Base-by-base conservation (phyloP, 2,797 vertebrate species). In the Cyprinella venusta region DNA sequence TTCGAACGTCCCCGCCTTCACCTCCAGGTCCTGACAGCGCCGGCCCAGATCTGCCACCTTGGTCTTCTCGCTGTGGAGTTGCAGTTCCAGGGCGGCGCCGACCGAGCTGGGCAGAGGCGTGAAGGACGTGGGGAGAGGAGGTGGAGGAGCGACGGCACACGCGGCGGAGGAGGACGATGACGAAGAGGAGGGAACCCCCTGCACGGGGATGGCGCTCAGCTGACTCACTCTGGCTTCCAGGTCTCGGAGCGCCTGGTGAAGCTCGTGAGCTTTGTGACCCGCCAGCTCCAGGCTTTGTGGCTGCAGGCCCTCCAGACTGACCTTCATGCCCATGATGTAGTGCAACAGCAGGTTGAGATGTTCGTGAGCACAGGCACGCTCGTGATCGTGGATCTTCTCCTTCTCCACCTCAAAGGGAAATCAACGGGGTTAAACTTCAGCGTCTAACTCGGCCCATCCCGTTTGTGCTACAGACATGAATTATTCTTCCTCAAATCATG, bases 301-400 rank as follows among this genome's bases (percentile, higher is more conserved):
- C 91, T 96, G 94, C 87, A 96, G 89, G 88, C 94, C 94, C 91
- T 95, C 95, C 82, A 95, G 92, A 88, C 94, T 95, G 88, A 96
- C 93, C 90, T 96, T 95, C 91, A 96, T 95, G 81, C 95, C 94
- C 95, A 96, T 95, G 89, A 96, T 95, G 89, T 94, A 96, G 45
- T 94, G 95, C 90, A 98, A 93, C 0, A 99, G 93, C 90, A 98
- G 91, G 90, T 95, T 96, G 81, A 99, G 94, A 90, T 99, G 98
- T 40, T 98, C 97, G 0, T 93, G 94, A 1, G 97, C 93, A 85
- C 91, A 94, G 79, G 93, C 95, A 0, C 91, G 94, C 92, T 99
- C 98, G 0, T 99, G 98, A 42, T 97, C 96, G 0, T 91, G 92
- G 48, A 95, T 95, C 86, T 94, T 95, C 91, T 97, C 97, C 4